Evolutionary conservation across 2,888 invertebrate species (phyloP).

Genomic region (Zhuqinia jingwanae): DNA sequence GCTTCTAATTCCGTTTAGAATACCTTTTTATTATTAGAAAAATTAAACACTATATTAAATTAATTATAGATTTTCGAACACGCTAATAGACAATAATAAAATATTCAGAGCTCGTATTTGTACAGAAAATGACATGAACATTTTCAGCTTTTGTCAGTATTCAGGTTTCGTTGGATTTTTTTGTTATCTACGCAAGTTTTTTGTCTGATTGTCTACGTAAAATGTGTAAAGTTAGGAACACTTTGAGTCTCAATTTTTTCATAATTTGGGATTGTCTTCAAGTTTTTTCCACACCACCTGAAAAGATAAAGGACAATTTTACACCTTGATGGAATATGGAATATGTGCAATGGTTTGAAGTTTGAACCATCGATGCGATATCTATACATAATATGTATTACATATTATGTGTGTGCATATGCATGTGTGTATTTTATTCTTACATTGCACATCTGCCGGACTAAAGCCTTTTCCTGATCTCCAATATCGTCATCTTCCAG

Average conservation of each 20-base stretch:
- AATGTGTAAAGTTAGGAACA: slow-evolving; percentile 17
- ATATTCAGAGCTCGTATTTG: slow-evolving; percentile 62
- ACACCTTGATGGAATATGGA: too few species aligned
- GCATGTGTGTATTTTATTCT: slow-evolving; percentile 79
- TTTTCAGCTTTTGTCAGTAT: slow-evolving; percentile 12
- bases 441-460: slow-evolving; percentile 97
- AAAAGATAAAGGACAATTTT: slow-evolving; percentile 76
- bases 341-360: too few species aligned
- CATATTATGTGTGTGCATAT: background rate
- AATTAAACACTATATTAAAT: background rate
- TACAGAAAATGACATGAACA: slow-evolving; percentile 64
- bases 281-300: slow-evolving; percentile 95
- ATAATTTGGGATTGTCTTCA: slow-evolving; percentile 84
- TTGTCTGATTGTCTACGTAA: slow-evolving; percentile 25
- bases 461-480: slow-evolving; percentile 94
- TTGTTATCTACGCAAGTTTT: slow-evolving; percentile 10
- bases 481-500: slow-evolving; percentile 81
- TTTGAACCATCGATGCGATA: too few species aligned
- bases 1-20: too few species aligned
- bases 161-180: background rate
- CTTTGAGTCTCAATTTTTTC: background rate
- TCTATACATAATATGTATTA: background rate
- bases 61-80: slow-evolving; percentile 35
- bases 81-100: background rate
- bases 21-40: too few species aligned